Conservation (phyloP, 2,113 vertebrate genomes). For the Heterotilapia buettikoferi region DNA sequence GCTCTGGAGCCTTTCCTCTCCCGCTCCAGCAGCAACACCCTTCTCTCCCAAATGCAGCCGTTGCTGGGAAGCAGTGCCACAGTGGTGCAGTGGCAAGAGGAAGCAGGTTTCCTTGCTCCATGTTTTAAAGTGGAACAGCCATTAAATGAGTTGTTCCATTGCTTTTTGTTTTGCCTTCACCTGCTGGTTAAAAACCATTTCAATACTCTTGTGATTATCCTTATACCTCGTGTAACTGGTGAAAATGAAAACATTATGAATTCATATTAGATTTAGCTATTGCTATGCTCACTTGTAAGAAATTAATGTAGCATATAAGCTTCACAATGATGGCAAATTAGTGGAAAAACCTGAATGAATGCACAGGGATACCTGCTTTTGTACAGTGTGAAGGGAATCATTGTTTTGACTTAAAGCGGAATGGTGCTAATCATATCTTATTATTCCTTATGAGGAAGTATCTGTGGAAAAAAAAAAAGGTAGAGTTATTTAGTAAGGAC, state of each 20-base stretch:
- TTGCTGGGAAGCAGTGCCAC: conserved; percentile 55
- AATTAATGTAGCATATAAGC: background rate
- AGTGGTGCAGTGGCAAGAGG: conserved; percentile 6
- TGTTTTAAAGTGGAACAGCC: background rate
- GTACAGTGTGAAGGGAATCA: background rate
- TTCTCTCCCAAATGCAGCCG: conserved; percentile 34
- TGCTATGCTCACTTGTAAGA: background rate
- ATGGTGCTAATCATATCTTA: background rate
- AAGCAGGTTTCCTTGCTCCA: conserved; percentile 30
- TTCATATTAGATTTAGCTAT: background rate
- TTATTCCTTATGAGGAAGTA: background rate
- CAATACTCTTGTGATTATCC: background rate
- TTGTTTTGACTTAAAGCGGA: background rate
- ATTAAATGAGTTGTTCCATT: background rate
- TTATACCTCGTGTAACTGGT: background rate
- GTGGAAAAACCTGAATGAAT: background rate
- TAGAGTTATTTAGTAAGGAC: background rate
- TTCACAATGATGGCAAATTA: background rate
- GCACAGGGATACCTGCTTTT: background rate
- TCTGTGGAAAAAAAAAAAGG: background rate
- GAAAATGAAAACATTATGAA: background rate
- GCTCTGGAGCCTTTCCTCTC: conserved; percentile 40
- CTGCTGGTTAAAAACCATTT: background rate
- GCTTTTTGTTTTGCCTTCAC: background rate
- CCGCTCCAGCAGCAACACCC: conserved; percentile 36